Conservation (phyloP, 2,888 invertebrate species). For the Lucinisca nassula region DNA sequence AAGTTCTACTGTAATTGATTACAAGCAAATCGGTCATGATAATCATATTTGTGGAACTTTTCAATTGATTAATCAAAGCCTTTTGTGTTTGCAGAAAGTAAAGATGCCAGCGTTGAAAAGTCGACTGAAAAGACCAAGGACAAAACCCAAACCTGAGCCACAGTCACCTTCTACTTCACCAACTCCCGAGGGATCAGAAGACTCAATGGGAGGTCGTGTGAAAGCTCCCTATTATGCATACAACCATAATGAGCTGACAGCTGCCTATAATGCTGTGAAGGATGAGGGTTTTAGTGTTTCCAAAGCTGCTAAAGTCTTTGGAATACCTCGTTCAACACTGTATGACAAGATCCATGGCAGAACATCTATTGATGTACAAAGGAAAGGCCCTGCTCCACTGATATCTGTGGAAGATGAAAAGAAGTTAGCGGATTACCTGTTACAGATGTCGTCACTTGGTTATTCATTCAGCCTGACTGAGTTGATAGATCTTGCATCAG, state of each 20-base stretch:
- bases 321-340: conserved; percentile 64
- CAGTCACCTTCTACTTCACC: not conserved
- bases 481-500: conserved; percentile 62
- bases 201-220: not conserved
- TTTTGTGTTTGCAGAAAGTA: conserved; percentile 50
- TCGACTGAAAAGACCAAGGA: not conserved
- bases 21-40: no score
- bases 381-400: conserved; percentile 66
- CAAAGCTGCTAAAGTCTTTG: conserved; percentile 62
- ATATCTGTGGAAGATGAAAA: conserved; percentile 66
- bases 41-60: no score
- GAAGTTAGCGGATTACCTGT: conserved; percentile 65
- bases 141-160: not conserved
- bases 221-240: conserved; percentile 60
- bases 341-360: conserved; percentile 60
- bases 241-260: conserved; percentile 53
- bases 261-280: conserved; percentile 63
- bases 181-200: not conserved
- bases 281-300: conserved; percentile 59
- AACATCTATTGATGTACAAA: conserved; percentile 57
- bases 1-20: no score
- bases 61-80: no score
- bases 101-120: conserved; percentile 13
- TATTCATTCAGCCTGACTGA: conserved; percentile 65
- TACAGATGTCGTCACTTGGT: conserved; percentile 68